Conservation (phyloP, 1,140 invertebrate genomes). For the Atta colombica region DNA sequence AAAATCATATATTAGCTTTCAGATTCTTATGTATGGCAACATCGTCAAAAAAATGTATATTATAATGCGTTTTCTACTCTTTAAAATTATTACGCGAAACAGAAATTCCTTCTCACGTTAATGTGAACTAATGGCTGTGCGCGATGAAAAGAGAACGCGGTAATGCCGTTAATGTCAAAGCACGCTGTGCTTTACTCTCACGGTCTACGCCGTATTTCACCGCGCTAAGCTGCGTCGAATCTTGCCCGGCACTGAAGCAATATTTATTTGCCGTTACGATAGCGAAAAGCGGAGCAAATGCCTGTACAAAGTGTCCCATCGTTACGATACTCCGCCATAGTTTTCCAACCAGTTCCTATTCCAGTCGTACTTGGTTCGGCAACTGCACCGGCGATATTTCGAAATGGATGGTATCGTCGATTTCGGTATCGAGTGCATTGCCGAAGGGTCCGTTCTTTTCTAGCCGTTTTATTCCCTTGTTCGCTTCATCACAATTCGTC, state of each 20-base stretch:
- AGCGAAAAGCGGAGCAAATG: constrained; percentile 57
- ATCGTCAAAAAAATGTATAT: neutral
- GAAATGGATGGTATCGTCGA: constrained; percentile 73
- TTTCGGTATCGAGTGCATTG: constrained; percentile 71
- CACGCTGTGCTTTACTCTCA: constrained; percentile 45
- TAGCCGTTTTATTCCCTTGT: constrained; percentile 65
- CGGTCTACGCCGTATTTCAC: constrained; percentile 37
- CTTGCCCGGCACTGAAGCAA: constrained; percentile 47
- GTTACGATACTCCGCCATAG: constrained; percentile 63
- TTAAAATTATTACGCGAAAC: constrained; percentile 39
- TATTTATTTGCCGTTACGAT: constrained; percentile 57
- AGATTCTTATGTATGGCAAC: neutral
- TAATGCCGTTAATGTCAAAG: constrained; percentile 60
- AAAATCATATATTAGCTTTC: neutral
- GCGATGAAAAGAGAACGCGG: constrained; percentile 42
- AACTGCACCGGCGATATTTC: constrained; percentile 68
- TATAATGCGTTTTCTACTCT: neutral
- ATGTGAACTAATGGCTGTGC: constrained; percentile 44
- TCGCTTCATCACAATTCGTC: constrained; percentile 61
- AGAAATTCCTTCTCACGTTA: constrained; percentile 41
- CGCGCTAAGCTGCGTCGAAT: constrained; percentile 55
- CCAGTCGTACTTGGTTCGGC: constrained; percentile 46
- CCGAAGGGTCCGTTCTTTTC: constrained; percentile 67
- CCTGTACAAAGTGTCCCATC: constrained; percentile 63
- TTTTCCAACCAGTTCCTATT: constrained; percentile 65